Base-by-base conservation (phyloP, 2,113 vertebrate species). In the Polypterus bichir region DNA sequence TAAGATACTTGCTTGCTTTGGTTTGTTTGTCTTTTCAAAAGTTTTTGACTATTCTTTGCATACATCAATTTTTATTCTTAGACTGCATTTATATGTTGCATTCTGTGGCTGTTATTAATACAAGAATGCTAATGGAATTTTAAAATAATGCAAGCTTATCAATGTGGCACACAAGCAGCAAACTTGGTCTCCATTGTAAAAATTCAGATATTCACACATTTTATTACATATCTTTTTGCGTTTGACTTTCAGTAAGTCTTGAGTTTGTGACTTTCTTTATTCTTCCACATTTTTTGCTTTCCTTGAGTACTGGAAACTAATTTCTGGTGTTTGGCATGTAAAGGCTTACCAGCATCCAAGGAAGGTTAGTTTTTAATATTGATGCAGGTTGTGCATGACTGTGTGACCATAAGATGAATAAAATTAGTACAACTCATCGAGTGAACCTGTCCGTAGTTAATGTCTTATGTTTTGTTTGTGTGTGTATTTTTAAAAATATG, bases 301-400 rank as follows among this genome's bases (percentile, higher is more conserved):
- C 44, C 66, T 47, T 71, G 64, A 72, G 47, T 49, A 9, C 80
- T 85, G 82, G 84, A 70, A 72, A 85, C 82, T 81, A 79, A 81
- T 75, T 77, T 67, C 71, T 63, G 67, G 72, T 68, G 78, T 52
- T 77, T 77, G 74, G 81, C 79, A 67, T 80, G 77, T 64, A 84
- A 79, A 78, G 80, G 71, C 73, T 71, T 46, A 64, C 78, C 65
- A 78, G 69, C 68, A 65, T 61, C 73, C 74, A 71, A 51, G 54
- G 73, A 75, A 87, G 84, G 85, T 88, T 46, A 83, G 82, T 84
- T 76, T 68, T 65, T 61, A 67, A 73, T 77, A 71, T 64, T 5
- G 66, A 52, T 7, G 45, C 46, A 54, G 58, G 44, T 66, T 9
- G 49, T 51, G 49, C 49, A 51, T 51, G 49, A 7, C 9, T 6